Evolutionary conservation across 2,888 invertebrate species (phyloP).

Genomic region (Coelinius sp.): DNA sequence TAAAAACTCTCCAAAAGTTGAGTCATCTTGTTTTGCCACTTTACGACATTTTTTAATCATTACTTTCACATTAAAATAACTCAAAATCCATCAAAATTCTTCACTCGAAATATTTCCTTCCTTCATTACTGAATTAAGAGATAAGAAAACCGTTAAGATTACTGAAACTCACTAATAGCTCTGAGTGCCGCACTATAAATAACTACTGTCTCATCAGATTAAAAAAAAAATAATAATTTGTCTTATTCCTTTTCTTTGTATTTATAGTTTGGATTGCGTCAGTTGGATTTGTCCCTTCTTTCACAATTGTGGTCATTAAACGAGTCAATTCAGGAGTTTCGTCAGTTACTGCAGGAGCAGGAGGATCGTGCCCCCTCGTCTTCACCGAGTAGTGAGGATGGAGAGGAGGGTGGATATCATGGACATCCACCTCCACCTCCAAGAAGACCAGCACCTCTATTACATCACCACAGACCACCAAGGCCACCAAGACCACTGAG

Average conservation of each 20-base stretch:
- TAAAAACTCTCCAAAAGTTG: background rate
- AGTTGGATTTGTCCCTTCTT: conserved; percentile 88
- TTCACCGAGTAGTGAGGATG: conserved; percentile 72
- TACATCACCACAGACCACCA: conserved; percentile 58
- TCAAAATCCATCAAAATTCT: background rate
- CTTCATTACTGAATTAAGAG: background rate
- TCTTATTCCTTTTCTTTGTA: background rate
- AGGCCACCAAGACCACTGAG: conserved; percentile 64
- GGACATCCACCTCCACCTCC: conserved; percentile 73
- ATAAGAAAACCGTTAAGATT: too few relatives aligned
- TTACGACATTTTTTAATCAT: too few relatives aligned
- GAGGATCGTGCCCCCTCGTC: conserved; percentile 73
- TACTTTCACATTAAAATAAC: too few relatives aligned
- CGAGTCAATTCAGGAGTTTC: conserved; percentile 92
- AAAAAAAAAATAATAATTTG: too few relatives aligned
- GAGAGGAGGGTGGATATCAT: conserved; percentile 68
- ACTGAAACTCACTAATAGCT: background rate
- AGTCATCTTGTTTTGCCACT: too few relatives aligned
- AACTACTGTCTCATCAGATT: background rate
- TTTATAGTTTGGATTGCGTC: conserved; percentile 87
- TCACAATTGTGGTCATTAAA: conserved; percentile 94
- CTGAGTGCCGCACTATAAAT: background rate
- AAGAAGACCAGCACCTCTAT: conserved; percentile 62
- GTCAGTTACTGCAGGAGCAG: conserved; percentile 77
- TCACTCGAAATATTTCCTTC: background rate